Conservation (phyloP, 2,113 vertebrate genomes). For the Copsychus sechellarum region DNA sequence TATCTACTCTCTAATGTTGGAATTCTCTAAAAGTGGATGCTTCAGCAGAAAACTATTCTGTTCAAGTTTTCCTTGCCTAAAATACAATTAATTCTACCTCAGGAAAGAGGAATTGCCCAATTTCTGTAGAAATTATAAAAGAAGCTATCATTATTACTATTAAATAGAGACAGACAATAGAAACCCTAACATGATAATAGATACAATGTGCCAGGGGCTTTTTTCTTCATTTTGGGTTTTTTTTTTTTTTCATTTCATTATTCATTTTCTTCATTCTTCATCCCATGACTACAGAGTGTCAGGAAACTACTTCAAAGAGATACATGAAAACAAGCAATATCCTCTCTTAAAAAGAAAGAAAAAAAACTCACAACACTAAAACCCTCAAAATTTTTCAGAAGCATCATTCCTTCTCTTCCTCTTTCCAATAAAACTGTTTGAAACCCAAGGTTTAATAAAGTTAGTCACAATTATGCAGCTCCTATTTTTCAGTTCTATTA, state of each 20-base stretch:
- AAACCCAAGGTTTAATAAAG: neutral
- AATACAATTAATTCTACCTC: neutral
- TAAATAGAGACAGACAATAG: neutral
- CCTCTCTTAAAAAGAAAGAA: neutral
- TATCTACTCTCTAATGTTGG: neutral
- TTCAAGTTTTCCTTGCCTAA: neutral
- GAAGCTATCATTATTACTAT: neutral
- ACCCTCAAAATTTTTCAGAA: neutral
- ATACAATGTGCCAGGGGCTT: accelerated
- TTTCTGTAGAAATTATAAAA: neutral
- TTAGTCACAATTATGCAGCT: neutral
- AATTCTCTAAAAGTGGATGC: neutral
- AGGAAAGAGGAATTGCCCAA: neutral
- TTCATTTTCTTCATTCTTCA: no score
- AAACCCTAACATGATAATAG: neutral
- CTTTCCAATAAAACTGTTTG: neutral
- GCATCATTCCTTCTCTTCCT: neutral
- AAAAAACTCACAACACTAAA: neutral
- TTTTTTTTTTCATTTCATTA: no score
- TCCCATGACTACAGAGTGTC: neutral
- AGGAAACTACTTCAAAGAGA: neutral
- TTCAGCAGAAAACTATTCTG: neutral
- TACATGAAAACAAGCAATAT: neutral
- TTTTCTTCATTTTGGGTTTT: neutral
- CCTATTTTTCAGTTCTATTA: neutral